These are phyloP conservation scores for Oceanodroma tethys DNA, from an alignment of 2,113 vertebrate genomes.

Conservation along the genomic window DNA sequence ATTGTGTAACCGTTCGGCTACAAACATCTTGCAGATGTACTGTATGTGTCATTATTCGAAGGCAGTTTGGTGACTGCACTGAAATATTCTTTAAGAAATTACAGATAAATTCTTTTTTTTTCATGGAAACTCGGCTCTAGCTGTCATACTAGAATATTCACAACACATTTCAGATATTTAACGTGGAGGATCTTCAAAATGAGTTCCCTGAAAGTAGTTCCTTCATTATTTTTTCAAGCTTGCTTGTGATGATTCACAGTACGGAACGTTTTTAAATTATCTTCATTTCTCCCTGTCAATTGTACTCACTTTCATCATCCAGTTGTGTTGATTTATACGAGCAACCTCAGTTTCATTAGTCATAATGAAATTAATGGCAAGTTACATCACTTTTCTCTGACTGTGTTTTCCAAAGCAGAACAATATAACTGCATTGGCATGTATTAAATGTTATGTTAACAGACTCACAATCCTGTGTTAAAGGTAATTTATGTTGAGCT, in stretches of 20 bases:
- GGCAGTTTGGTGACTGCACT: conserved; percentile 47
- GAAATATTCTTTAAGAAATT: conserved; percentile 33
- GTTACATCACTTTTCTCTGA: not conserved
- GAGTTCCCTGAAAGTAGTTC: conserved; percentile 9
- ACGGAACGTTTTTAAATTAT: conserved; percentile 57
- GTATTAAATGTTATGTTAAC: not conserved
- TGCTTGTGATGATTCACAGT: conserved; percentile 43
- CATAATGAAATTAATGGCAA: conserved; percentile 24
- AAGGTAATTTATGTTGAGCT: conserved; percentile 41
- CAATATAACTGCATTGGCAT: not conserved
- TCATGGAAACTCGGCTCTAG: conserved; percentile 1
- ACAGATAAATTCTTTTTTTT: not conserved
- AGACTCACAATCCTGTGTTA: conserved; percentile 9
- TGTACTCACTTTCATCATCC: conserved; percentile 42
- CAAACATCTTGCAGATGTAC: conserved; percentile 13
- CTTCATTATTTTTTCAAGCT: conserved; percentile 47
- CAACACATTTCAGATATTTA: conserved; percentile 39
- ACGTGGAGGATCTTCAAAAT: conserved; percentile 40
- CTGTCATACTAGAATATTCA: conserved; percentile 17
- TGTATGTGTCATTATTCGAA: conserved; percentile 60
- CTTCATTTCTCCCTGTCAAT: conserved; percentile 37
- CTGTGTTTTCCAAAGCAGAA: conserved; percentile 22
- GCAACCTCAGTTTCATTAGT: conserved; percentile 42
- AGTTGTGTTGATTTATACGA: conserved; percentile 55
- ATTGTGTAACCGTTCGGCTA: conserved; percentile 10